Evolutionary conservation across 2,113 vertebrate species (phyloP), one percentile per base, ranked within the genome.

Genomic region (Charadrius vociferus): DNA sequence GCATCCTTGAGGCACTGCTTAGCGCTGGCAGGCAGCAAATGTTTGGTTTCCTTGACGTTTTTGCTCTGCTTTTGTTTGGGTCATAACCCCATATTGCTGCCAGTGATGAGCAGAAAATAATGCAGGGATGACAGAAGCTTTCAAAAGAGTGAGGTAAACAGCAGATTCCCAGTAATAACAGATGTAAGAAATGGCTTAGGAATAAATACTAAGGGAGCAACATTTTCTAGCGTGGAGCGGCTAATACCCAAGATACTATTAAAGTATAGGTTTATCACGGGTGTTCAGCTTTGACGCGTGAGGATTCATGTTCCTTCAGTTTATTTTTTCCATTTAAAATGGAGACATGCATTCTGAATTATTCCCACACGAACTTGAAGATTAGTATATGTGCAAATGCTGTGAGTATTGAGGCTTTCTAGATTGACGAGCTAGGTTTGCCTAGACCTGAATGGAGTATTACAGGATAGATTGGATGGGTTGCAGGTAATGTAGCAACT

Each of bases 1-100:
- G 32, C 56, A 49, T 61, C 49, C 39, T 83, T 0, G 0, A 71
- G 53, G 59, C 36, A 34, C 41, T 0, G 0, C 5, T 23, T 10
- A 19, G 41, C 36, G 13, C 50, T 0, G 0, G 15, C 37, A 58
- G 41, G 41, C 37, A 66, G 55, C 56, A 49, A 23, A 43, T 56
- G 49, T 52, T 74, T 45, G 32, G 10, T 37, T 95, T 45, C 43
- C 55, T 73, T 86, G 41, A 56, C 0, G 1, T 14, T 58, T 56
- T 36, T 67, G 27, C 41, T 91, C 55, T 36, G 21, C 52, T 71
- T 78, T 63, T 52, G 23, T 47, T 66, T 78, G 37, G 22, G 59
- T 86, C 53, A 27, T 29, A 62, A 72, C 17, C 55, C n/a, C 0
- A 0, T 59, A 5, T 52, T 78, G 27, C 56, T 86, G 45, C 1